phyloP scores from a whole-genome alignment of 2,113 vertebrate species.

The Paedocypris sp. region DNA sequence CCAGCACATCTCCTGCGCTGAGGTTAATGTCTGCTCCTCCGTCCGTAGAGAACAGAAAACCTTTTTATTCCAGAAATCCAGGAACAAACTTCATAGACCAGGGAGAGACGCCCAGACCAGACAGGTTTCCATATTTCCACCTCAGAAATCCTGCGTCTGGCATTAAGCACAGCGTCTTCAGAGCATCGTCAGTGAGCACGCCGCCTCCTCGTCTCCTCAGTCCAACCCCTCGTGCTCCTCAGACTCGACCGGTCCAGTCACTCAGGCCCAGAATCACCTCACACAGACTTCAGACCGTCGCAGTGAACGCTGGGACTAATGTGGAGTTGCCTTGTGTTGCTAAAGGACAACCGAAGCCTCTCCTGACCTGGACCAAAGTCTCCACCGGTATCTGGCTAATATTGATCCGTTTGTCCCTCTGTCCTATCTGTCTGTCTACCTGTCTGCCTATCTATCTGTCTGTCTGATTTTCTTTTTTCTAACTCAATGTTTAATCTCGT shows the following conservation, averaged over 20 bases:
- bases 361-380: conserved; percentile 83
- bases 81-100: conserved; percentile 62
- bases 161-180: conserved; percentile 33
- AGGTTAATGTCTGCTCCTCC: conserved; percentile 27
- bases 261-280: conserved; percentile 69
- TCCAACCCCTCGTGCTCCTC: conserved; percentile 9
- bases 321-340: conserved; percentile 70
- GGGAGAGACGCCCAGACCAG: conserved; percentile 31
- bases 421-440: no score
- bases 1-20: not conserved
- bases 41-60: conserved; percentile 29
- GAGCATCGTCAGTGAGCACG: conserved; percentile 5
- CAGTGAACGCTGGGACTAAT: conserved; percentile 63
- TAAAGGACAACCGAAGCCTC: conserved; percentile 71
- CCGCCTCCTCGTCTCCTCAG: conserved; percentile 21
- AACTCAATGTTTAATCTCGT: no score
- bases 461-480: no score
- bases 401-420: no score
- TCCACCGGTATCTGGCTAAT: conserved; percentile 82
- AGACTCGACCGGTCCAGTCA: conserved; percentile 35
- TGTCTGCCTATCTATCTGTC: no score
- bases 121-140: conserved; percentile 37
- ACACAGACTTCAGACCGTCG: conserved; percentile 55
- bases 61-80: conserved; percentile 48
- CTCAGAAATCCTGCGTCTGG: conserved; percentile 41